Conservation (phyloP, 2,888 invertebrate genomes). For the Antitype chi region DNA sequence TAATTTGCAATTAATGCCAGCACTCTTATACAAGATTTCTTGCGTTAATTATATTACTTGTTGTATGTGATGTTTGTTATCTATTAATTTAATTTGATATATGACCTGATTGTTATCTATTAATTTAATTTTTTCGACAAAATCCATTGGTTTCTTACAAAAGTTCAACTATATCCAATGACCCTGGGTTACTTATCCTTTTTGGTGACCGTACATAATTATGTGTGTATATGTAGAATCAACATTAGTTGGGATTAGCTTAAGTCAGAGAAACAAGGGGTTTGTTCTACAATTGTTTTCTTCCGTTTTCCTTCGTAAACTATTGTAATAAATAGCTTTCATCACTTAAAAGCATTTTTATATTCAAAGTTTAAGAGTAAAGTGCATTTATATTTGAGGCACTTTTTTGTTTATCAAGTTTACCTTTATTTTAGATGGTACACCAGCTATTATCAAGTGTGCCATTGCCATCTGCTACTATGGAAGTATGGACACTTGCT, state of each 20-base stretch:
- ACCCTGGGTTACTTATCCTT: too few relatives aligned
- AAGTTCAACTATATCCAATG: too few relatives aligned
- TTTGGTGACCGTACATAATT: too few relatives aligned
- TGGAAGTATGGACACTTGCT: too few relatives aligned
- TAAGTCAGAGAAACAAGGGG: not conserved
- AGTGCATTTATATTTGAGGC: not conserved
- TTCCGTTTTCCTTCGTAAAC: not conserved
- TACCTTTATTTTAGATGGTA: not conserved
- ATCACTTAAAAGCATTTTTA: not conserved
- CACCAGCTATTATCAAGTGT: not conserved
- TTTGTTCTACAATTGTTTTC: not conserved
- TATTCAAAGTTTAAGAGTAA: not conserved
- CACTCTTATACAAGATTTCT: too few relatives aligned
- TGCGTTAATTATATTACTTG: too few relatives aligned
- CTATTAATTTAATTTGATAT: too few relatives aligned
- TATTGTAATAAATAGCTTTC: not conserved
- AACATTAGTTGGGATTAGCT: slow-evolving; percentile 2
- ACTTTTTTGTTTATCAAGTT: not conserved
- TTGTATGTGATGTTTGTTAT: too few relatives aligned
- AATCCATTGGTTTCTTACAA: too few relatives aligned
- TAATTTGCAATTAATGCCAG: too few relatives aligned
- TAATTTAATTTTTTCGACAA: too few relatives aligned
- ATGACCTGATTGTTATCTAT: too few relatives aligned
- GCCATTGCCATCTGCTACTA: not conserved
- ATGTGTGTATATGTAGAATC: slow-evolving; percentile 13